Evolutionary conservation across 92 coral and sea anemone genomes (phyloP), one percentile per base, ranked within the genome.

Genomic region (Epizoanthus rinbou): DNA sequence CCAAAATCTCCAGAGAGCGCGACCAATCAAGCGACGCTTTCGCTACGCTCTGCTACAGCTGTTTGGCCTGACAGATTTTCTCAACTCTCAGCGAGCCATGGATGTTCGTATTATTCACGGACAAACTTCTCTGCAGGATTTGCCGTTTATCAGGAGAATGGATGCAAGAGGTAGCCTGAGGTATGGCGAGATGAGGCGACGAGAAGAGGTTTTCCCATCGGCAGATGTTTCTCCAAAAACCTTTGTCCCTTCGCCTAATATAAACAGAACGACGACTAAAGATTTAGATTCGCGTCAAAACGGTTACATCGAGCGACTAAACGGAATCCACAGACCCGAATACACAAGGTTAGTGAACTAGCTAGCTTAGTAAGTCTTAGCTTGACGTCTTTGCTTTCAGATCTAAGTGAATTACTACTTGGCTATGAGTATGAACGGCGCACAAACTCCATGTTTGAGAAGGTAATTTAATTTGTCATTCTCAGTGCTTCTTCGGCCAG

Each of bases 301-400:
- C 50, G 82, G 72, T 78, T 57, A 62, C 82, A 60, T 41, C 6
- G 82, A 78, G 62, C 69, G 82, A 10, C 13, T 25, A 4, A 63
- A 62, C 37, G 82, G 70, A n/a, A 37, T 63, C 70, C 63, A 35
- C 71, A 78, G 69, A 15, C 82, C 82, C 37, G 82, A 78, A 41
- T 78, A 78, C 59, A 78, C 82, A 59, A 78, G 82, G 82, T 78
- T 78, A 78, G 82, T 78, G 82, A 60, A 41, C 67, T 75, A 22
- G 45, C 54, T 50, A 50, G 54, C 54, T 50, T 50, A 53, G 17
- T 56, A 53, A 17, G 10, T 56, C 45, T 11, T 56, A 74, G 64
- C 64, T 39, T 25, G 58, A 75, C 31, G 57, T 37, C 69, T 37
- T 59, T n/a, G 33, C 41, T n/a, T 60, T 53, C 35, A 78, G 35